Base-by-base conservation (phyloP, 2,888 invertebrate species). In the Seira ritae region DNA sequence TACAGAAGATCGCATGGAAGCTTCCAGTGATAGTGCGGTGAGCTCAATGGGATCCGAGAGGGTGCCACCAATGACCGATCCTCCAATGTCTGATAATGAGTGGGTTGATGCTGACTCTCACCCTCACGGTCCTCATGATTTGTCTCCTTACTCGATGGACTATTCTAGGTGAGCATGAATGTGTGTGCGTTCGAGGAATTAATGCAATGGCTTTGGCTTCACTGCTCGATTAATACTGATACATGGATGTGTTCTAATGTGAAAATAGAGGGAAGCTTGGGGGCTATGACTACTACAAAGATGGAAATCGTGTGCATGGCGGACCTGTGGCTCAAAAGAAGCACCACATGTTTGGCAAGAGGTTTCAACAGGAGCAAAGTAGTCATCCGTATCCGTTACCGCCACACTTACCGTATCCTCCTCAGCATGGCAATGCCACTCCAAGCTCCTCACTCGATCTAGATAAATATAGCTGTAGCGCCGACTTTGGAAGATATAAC, bases 21-120 rank as follows among this genome's bases (percentile, higher is more conserved):
- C 96, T 0, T 96, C 96, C 17, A 96, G 96, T 78, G 97, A 97
- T 91, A 96, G 96, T 90, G 97, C 97, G 0, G 97, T 97, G 46
- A 97, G 97, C 84, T 97, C 97, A 0, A 96, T 97, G 96, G 96
- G 96, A 1, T 96, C 96, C 0, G 97, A 97, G 90, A 93, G 97
- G 42, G 88, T 88, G 50, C 89, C 89, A 12, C 88, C 87, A 31
- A 88, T 89, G 87, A 88, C 89, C 15, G 96, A 97, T 10, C 96
- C 96, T 1, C 96, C 96, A 0, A 92, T 96, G 0, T 96, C 96
- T 0, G 97, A 97, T 90, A 95, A 96, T 1, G 97, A 96, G 90
- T 97, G 96, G 96, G 96, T 96, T 90, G 97, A 97, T 90, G 93
- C 93, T 60, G 96, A 96, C 37, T 96, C 95, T 71, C 96, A 97